Evolutionary conservation across 2,113 vertebrate species (phyloP), one percentile per base, ranked within the genome.

Genomic region (Steatornis caripensis): DNA sequence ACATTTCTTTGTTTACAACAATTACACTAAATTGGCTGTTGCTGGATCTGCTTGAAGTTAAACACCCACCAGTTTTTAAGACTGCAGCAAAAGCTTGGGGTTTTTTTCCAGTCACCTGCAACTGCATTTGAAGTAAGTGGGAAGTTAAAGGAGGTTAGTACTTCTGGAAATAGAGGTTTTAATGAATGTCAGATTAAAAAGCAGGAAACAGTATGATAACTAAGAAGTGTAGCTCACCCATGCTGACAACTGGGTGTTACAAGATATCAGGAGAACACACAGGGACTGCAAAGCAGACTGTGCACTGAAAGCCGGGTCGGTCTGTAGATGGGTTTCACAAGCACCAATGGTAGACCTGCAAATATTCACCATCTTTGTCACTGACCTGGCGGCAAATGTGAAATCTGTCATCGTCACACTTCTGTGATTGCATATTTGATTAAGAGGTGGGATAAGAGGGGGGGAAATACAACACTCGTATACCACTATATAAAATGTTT

Each of bases 111-210:
- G 48, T 84, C 36, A 89, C 37, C 54, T 84, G 45, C 41, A 89
- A 82, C 65, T 76, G 37, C 14, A 45, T 92, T 82, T 89, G 74
- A 94, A 95, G 55, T 58, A 92, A 81, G 45, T 78, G 81, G 74
- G 74, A 90, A 88, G 51, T 48, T 55, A 87, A 74, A 93, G 39
- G 32, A 75, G 36, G n/a, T 79, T 78, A 49, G 20, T 53, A 34
- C 36, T 96, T 89, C 72, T 89, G 86, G 91, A 95, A 89, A 87
- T 41, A 84, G 61, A 41, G 12, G 4, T 39, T 82, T 87, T 84
- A 79, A 65, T 79, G 65, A 72, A 68, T 58, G 57, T 58, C 86
- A 87, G 61, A 41, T 72, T 69, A 49, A 76, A 84, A 94, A 79
- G 23, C 48, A 77, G n/a, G 57, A 57, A 78, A 58, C 26, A 41